Conservation (phyloP, 2,888 invertebrate genomes). For the Andrena flavipes region DNA sequence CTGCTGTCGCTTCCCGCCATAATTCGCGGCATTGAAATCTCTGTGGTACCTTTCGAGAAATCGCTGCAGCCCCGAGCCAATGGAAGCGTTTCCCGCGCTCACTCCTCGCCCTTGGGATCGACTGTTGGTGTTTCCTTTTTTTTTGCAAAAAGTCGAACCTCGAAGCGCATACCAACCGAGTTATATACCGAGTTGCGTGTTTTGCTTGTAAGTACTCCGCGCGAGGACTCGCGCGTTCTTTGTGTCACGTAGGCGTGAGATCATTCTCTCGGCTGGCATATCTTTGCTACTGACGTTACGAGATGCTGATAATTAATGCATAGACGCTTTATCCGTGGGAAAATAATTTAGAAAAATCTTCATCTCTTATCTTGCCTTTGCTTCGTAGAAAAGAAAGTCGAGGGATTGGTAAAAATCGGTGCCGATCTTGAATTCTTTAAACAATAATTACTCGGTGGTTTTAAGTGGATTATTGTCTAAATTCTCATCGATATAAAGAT, state of each 20-base stretch:
- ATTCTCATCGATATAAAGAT: too few species aligned
- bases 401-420: too few species aligned
- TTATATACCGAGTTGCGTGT: slow-evolving; percentile 47
- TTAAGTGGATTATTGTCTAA: too few species aligned
- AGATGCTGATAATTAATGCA: background rate
- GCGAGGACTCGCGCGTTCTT: too few species aligned
- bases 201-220: slow-evolving; percentile 42
- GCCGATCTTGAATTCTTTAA: too few species aligned
- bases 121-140: slow-evolving; percentile 36
- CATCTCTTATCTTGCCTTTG: too few species aligned
- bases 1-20: slow-evolving; percentile 56
- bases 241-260: slow-evolving; percentile 37
- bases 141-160: slow-evolving; percentile 26
- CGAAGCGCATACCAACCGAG: slow-evolving; percentile 51
- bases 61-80: slow-evolving; percentile 69
- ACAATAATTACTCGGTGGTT: too few species aligned
- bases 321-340: background rate
- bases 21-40: slow-evolving; percentile 71
- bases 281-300: background rate
- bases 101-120: slow-evolving; percentile 47
- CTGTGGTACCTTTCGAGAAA: slow-evolving; percentile 57
- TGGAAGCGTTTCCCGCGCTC: slow-evolving; percentile 72
- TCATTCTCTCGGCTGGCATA: slow-evolving; percentile 20
- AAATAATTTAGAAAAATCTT: too few species aligned
- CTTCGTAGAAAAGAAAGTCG: too few species aligned